A percentile compares a stretch with the other conserved stretches of the same genome.
These are phyloP conservation scores for Penaeus vannamei DNA, from an alignment of 1,140 invertebrate species.

Conservation along the genomic window DNA sequence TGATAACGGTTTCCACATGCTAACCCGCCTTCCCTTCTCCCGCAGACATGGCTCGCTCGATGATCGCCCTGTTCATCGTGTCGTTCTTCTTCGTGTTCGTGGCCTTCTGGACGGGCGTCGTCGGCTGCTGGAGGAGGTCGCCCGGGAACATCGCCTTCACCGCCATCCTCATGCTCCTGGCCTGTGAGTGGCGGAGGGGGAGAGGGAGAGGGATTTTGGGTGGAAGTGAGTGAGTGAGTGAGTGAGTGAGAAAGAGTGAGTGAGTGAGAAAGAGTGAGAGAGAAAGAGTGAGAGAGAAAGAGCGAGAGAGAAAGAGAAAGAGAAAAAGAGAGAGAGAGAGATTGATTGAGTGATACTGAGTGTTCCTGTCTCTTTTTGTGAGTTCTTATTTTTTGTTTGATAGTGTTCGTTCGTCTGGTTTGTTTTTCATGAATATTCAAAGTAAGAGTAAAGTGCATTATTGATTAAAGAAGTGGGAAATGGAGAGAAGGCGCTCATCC, in stretches of 20 bases:
- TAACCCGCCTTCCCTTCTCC: conserved; percentile 45
- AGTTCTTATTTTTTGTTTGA: not conserved
- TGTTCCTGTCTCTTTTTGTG: too few species aligned
- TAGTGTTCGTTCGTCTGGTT: not conserved
- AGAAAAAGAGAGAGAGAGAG: not conserved
- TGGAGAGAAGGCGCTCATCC: too few species aligned
- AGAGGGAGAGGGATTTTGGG: not conserved
- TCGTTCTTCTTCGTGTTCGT: conserved; percentile 91
- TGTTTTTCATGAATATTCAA: too few species aligned
- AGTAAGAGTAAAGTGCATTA: too few species aligned
- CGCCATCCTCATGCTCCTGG: conserved; percentile 90
- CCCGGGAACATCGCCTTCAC: conserved; percentile 94
- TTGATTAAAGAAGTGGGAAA: too few species aligned
- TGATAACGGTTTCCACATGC: not conserved
- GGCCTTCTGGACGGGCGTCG: conserved; percentile 93
- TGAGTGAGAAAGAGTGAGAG: not conserved
- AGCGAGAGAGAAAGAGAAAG: conserved; percentile 9
- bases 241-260: not conserved
- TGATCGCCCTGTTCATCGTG: conserved; percentile 91
- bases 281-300: not conserved
- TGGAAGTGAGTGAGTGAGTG: not conserved
- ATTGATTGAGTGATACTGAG: too few species aligned
- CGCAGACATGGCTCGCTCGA: conserved; percentile 90
- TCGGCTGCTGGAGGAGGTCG: conserved; percentile 92
- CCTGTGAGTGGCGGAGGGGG: conserved; percentile 80